Evolutionary conservation across 2,888 invertebrate species (phyloP), one percentile per base, ranked within the genome.

Genomic region (Hyppa rectilinea): DNA sequence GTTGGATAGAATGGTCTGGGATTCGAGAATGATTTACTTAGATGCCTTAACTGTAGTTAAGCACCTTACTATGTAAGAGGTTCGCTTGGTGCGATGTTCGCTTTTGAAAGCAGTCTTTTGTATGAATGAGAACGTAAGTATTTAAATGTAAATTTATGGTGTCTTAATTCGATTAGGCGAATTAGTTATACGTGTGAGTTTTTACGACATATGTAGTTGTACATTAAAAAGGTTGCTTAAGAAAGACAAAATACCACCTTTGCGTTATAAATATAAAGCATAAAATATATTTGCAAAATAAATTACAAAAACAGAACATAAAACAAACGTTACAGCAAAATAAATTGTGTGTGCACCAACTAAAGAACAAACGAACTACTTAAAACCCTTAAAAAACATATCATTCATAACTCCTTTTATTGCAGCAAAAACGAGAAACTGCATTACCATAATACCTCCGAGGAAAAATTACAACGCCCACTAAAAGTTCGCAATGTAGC

Each of bases 391-490:
- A 62, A 62, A 76, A 80, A 78, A 80, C 52, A 59, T 70, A 53
- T 65, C 78, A 76, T 78, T 81, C 81, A 78, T 78, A 80, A 71
- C 65, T 81, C 58, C 49, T 71, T 80, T 80, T 71, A 78, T 62
- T 65, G 53, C 61, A 60, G 58, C 64, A 77, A 80, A 83, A 84
- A 81, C 71, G 76, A 68, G 58, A 70, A 77, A 71, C 56, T 66
- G 68, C 75, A 82, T 82, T 82, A 84, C 75, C 83, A 77, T 80
- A 82, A 73, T 82, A 75, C 62, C 55, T 50, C 58, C 53, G 53
- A 47, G 59, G 67, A 34, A 72, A n/a, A 78, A 80, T 80, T 50
- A 68, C 70, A 70, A 72, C 60, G 47, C 50, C 64, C 52, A 70
- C 55, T 64, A 82, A 69, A 71, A 74, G 50, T 75, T 68, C 43